Conservation (phyloP, 64 coral and sea anemone species). For the Pachyseris speciosa region DNA sequence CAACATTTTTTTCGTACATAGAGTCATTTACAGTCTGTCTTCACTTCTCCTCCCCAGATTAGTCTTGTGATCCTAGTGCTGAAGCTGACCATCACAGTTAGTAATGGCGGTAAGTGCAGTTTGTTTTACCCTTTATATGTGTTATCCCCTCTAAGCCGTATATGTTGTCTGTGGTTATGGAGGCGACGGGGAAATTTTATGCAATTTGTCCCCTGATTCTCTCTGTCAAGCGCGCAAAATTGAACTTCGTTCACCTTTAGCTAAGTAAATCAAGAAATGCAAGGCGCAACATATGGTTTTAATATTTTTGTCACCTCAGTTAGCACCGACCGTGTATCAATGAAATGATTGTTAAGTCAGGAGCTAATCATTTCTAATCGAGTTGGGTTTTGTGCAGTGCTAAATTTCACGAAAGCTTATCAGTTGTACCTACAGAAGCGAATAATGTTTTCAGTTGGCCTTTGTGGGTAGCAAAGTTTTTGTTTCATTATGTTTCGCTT, state of each 20-base stretch:
- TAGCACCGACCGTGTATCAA: neutral
- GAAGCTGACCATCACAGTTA: slow-evolving; percentile 23
- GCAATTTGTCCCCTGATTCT: neutral
- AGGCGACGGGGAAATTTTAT: neutral
- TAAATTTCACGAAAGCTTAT: neutral
- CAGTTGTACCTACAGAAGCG: neutral
- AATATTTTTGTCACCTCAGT: neutral
- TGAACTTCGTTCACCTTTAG: neutral
- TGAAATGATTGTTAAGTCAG: neutral
- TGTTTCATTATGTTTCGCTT: neutral
- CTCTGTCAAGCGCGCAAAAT: too few relatives aligned
- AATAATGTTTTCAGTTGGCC: neutral
- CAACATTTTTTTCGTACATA: neutral
- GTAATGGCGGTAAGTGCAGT: slow-evolving; percentile 11
- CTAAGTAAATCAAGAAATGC: neutral
- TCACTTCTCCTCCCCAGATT: neutral
- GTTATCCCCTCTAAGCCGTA: neutral
- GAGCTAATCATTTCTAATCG: neutral
- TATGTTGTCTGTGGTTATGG: slow-evolving; percentile 1
- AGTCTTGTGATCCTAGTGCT: slow-evolving; percentile 31
- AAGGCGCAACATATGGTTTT: neutral
- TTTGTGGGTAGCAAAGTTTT: neutral
- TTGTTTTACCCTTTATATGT: neutral
- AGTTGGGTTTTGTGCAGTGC: neutral
- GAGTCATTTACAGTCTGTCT: neutral